These are phyloP conservation scores for Microctenopoma steveboyesi DNA, from an alignment of 2,797 vertebrate species.

Conservation along the genomic window DNA sequence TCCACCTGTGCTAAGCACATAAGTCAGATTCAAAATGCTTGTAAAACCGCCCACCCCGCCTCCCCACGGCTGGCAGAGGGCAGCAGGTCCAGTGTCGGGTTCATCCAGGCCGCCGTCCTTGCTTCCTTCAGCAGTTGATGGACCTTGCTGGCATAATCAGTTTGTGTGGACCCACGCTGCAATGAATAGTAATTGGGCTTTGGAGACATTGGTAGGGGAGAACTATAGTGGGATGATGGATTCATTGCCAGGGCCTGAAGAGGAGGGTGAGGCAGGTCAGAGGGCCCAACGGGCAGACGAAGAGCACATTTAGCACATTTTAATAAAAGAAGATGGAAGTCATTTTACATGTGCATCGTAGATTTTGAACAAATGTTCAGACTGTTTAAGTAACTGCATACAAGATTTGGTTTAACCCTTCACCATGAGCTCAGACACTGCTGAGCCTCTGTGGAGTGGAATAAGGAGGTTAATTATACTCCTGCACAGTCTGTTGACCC, in stretches of 20 bases:
- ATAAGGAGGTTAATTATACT: conserved; percentile 54
- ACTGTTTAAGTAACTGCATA: conserved; percentile 5
- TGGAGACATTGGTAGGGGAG: conserved; percentile 23
- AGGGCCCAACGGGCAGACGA: conserved; percentile 35
- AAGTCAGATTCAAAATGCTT: conserved; percentile 1
- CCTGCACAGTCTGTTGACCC: conserved; percentile 56
- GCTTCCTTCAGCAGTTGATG: conserved; percentile 61
- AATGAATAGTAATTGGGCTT: conserved; percentile 61
- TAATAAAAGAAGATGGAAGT: conserved; percentile 4
- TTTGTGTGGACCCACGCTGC: conserved; percentile 41
- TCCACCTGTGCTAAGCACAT: conserved; percentile 2
- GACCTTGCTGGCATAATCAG: conserved; percentile 54
- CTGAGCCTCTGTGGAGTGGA: conserved; percentile 51
- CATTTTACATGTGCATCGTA: not conserved
- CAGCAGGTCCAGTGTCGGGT: conserved; percentile 33
- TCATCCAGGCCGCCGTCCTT: conserved; percentile 27
- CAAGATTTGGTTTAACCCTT: conserved; percentile 27
- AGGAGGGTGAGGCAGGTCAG: conserved; percentile 22
- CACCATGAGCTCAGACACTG: conserved; percentile 42
- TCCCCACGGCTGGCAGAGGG: conserved; percentile 7
- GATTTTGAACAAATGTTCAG: conserved; percentile 1
- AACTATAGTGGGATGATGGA: conserved; percentile 41
- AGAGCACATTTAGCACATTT: conserved; percentile 12
- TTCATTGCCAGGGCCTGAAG: conserved; percentile 39
- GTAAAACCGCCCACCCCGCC: not conserved